Percentiles rank a stretch among this genome's conserved stretches.
phyloP scores from a whole-genome alignment of 2,888 invertebrate species.

The Reticulitermes lucifugus region DNA sequence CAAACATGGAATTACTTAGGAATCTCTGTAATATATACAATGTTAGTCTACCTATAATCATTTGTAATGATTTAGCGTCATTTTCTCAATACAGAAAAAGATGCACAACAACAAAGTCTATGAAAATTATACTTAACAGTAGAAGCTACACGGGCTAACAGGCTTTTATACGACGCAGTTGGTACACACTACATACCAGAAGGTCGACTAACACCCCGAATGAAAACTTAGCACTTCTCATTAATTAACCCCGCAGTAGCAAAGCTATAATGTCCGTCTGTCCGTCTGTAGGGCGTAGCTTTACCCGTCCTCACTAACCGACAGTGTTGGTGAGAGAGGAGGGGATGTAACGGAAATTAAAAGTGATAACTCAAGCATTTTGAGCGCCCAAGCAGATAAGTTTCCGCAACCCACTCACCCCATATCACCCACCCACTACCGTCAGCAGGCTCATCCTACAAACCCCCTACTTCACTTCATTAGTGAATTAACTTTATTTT shows the following conservation, averaged over 20 bases:
- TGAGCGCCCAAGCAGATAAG: slow-evolving; percentile 50
- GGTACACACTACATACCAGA: background rate
- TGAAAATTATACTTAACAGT: too few species aligned
- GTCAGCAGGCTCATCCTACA: slow-evolving; percentile 16
- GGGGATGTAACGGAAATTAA: slow-evolving; percentile 52
- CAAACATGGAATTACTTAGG: too few species aligned
- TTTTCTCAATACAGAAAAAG: too few species aligned
- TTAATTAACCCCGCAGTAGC: slow-evolving; percentile 33
- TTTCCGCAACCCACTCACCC: slow-evolving; percentile 41
- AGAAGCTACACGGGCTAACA: background rate
- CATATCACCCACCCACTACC: background rate
- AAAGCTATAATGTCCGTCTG: slow-evolving; percentile 38
- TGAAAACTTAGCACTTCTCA: slow-evolving; percentile 33
- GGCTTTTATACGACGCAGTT: background rate
- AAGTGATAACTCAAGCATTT: slow-evolving; percentile 54
- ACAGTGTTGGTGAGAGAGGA: slow-evolving; percentile 24
- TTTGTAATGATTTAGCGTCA: too few species aligned
- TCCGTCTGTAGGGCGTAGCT: slow-evolving; percentile 11
- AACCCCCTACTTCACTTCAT: slow-evolving; percentile 28
- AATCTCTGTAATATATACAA: too few species aligned
- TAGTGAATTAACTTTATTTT: slow-evolving; percentile 24
- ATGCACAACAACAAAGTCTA: too few species aligned
- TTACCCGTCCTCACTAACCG: background rate
- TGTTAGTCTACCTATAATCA: too few species aligned
- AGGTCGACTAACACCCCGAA: background rate